Conservation (phyloP, 2,113 vertebrate genomes). For the Galbula dea region DNA sequence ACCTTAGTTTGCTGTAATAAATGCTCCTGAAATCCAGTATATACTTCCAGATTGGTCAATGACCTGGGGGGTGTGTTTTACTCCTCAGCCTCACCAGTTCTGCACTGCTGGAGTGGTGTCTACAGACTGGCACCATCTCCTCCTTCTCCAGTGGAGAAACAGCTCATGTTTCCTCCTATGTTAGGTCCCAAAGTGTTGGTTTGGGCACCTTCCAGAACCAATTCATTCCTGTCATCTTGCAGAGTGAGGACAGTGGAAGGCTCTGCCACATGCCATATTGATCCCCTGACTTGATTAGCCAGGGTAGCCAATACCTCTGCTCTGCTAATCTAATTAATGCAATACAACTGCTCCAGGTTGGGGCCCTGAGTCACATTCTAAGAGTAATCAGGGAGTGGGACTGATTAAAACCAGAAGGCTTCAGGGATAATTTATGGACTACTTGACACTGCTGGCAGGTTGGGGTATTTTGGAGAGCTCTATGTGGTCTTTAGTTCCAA, state of each 20-base stretch:
- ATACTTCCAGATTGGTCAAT: neutral
- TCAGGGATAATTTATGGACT: constrained; percentile 56
- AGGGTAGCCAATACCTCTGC: constrained; percentile 70
- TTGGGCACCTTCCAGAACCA: neutral
- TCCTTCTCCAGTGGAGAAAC: neutral
- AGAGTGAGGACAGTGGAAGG: neutral
- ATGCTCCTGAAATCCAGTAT: neutral
- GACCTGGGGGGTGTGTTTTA: neutral
- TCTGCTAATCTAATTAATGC: constrained; percentile 74
- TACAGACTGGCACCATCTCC: neutral
- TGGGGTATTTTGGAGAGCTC: constrained; percentile 19
- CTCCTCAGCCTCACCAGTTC: neutral
- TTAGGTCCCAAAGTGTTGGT: neutral
- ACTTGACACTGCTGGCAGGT: neutral
- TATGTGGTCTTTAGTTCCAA: neutral
- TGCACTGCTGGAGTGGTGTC: neutral
- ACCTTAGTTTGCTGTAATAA: neutral
- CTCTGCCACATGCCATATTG: constrained; percentile 60
- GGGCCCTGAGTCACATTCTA: constrained; percentile 53
- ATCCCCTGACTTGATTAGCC: constrained; percentile 76
- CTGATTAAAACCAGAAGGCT: constrained; percentile 67
- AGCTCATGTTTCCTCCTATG: neutral
- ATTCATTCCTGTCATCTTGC: constrained; percentile 21
- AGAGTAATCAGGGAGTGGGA: constrained; percentile 41
- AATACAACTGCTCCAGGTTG: constrained; percentile 71